phyloP scores from a whole-genome alignment of 1,140 invertebrate species.

The Drosophila ananassae region DNA sequence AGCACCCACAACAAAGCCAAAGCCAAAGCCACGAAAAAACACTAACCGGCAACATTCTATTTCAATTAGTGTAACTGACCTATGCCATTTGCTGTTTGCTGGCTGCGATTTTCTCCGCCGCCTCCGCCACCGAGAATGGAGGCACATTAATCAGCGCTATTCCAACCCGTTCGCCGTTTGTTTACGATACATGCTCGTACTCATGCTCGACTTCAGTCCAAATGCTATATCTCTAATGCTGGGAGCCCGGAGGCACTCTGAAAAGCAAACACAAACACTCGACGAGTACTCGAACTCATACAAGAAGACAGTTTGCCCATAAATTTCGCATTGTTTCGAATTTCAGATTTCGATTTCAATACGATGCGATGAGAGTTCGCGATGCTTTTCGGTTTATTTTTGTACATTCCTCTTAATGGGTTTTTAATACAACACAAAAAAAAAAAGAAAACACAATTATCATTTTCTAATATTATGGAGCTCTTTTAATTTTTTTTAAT shows the following conservation, averaged over 20 bases:
- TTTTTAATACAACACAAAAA: constrained; percentile 41
- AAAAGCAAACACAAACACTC: constrained; percentile 43
- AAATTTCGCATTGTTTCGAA: constrained; percentile 51
- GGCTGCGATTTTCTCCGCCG: constrained; percentile 11
- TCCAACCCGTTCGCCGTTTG: constrained; percentile 41
- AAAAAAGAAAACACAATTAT: constrained; percentile 23
- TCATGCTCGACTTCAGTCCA: constrained; percentile 42
- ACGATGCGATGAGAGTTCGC: constrained; percentile 21
- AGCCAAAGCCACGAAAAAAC: constrained; percentile 5
- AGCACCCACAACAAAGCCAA: constrained; percentile 45
- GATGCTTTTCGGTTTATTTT: constrained; percentile 4
- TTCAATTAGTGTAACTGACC: constrained; percentile 81
- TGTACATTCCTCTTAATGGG: constrained; percentile 21
- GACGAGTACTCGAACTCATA: constrained; percentile 5
- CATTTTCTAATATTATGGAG: neutral
- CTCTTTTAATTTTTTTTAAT: no score
- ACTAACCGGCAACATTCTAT: constrained; percentile 65
- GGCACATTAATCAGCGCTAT: constrained; percentile 77
- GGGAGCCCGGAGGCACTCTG: constrained; percentile 9
- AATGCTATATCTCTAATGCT: constrained; percentile 29
- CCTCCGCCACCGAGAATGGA: constrained; percentile 1
- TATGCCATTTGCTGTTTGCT: constrained; percentile 63
- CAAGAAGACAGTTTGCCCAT: constrained; percentile 51
- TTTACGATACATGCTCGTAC: constrained; percentile 32
- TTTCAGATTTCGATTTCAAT: constrained; percentile 48